Base-by-base conservation (phyloP, 2,888 invertebrate species). In the Eristalinus aeneus region DNA sequence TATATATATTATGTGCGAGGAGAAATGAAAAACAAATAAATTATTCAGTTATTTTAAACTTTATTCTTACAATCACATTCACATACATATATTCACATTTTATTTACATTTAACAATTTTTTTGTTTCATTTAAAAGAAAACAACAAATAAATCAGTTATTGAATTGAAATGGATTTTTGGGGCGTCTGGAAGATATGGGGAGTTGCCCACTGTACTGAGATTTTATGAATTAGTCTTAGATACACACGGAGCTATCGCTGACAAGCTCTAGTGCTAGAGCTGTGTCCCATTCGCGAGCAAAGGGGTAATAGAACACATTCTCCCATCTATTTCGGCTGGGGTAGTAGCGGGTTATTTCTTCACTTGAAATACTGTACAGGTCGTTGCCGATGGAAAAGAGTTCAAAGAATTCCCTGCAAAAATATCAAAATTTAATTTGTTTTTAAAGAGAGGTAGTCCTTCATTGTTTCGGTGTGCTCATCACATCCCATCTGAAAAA, bases 211-310 rank as follows among this genome's bases (percentile, higher is more conserved):
- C 32, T 32, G n/a, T 16, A 46, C 6, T 46, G 8, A 16, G n/a
- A 1, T 11, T 11, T 31, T 61, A 36, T 1, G 27, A 5, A 5
- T 27, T 27, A 5, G 5, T n/a, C 34, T 77, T 77, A 85, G 69
- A 85, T 60, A n/a, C 63, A 58, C n/a, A 85, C 36, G 0, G 64
- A 76, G 11, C 9, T 77, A 20, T 85, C 85, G 72, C 85, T 89
- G 2, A 89, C 85, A 74, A 90, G 88, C 71, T 89, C 88, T 81
- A 90, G 82, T 22, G 90, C 89, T 5, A 89, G 87, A 0, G 89
- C 90, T n/a, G 90, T 90, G 39, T 90, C 90, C 90, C 90, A 90
- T 84, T 90, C 90, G 0, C 89, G 88, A 2, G 84, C 46, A 6
- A 68, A 72, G 1, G 88, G 87, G 79, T 90, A 90, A 20, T 89